A percentile compares a stretch with the other conserved stretches of the same genome.
Conservation (phyloP, 2,888 invertebrate genomes). For the Eristalinus aeneus region DNA sequence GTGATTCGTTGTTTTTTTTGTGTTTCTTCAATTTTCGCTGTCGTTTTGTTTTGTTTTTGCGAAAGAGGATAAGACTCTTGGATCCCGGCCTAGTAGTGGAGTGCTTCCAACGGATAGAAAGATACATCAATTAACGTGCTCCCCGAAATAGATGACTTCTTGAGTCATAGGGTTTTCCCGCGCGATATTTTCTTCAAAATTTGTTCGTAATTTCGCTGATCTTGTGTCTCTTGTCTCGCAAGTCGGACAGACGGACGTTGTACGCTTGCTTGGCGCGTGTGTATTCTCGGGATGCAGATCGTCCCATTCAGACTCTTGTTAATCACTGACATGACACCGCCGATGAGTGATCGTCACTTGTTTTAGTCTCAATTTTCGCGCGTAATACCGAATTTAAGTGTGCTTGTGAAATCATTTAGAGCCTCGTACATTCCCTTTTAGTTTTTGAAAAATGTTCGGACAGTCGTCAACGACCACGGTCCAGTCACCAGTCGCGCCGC, state of each 20-base stretch:
- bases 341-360: neutral
- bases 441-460: conserved; percentile 63
- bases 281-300: conserved; percentile 15
- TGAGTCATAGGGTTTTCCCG: conserved; percentile 79
- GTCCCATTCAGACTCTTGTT: neutral
- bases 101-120: conserved; percentile 62
- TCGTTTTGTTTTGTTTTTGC: neutral
- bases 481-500: conserved; percentile 31
- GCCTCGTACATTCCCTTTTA: conserved; percentile 41
- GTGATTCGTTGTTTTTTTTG: conserved; percentile 16
- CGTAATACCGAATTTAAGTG: neutral
- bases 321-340: conserved; percentile 35
- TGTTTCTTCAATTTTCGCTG: neutral
- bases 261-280: conserved; percentile 2
- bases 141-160: conserved; percentile 58
- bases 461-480: conserved; percentile 45
- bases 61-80: conserved; percentile 38
- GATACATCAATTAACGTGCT: conserved; percentile 67
- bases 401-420: conserved; percentile 3
- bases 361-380: conserved; percentile 9
- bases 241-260: conserved; percentile 7
- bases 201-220: neutral
- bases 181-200: conserved; percentile 42
- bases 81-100: conserved; percentile 41
- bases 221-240: conserved; percentile 11